Evolutionary conservation across 2,113 vertebrate species (phyloP), one percentile per base, ranked within the genome.

Genomic region (Numenius arquata): DNA sequence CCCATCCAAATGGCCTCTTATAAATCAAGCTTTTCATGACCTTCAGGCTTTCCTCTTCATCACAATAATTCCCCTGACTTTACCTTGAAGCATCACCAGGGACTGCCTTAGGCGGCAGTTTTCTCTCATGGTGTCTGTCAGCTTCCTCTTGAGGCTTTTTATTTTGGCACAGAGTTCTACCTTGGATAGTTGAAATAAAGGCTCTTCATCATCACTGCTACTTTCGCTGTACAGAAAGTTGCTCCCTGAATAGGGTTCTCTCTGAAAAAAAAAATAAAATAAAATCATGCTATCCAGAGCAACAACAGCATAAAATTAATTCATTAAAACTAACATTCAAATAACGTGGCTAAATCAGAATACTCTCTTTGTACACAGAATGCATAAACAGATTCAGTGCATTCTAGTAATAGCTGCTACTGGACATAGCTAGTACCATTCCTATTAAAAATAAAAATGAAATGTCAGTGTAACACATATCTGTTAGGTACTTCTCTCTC

Each of bases 1-100:
- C 50, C 61, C 41, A 83, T 45, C 58, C 78, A 82, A 91, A 90
- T 66, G 36, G 62, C 41, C 85, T 94, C 82, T 77, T 67, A 87
- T 56, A 90, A 94, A 96, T 95, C 65, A 86, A 80, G 53, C 12
- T 85, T 91, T 83, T 85, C 45, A 52, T 72, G 85, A 80, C 73
- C 61, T 76, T 90, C 40, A 50, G 71, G 47, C 48, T 93, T 79
- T 84, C 38, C 36, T 68, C 88, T 94, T 95, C 41, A 87, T 91
- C 81, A 82, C 55, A 96, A 91, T 48, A 71, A 1, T 53, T 94
- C 88, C 67, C 72, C 79, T 32, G 47, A 38, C 73, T 90, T 97
- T 97, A 98, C 98, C 98, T 98, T 98, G 98, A 85, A 98, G 97
- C 97, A 98, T 97, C 83, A 98, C 98, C 84, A 98, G 91, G 73